Evolutionary conservation across 2,797 vertebrate species (phyloP), one percentile per base, ranked within the genome.

Genomic region (Potorous gilbertii): DNA sequence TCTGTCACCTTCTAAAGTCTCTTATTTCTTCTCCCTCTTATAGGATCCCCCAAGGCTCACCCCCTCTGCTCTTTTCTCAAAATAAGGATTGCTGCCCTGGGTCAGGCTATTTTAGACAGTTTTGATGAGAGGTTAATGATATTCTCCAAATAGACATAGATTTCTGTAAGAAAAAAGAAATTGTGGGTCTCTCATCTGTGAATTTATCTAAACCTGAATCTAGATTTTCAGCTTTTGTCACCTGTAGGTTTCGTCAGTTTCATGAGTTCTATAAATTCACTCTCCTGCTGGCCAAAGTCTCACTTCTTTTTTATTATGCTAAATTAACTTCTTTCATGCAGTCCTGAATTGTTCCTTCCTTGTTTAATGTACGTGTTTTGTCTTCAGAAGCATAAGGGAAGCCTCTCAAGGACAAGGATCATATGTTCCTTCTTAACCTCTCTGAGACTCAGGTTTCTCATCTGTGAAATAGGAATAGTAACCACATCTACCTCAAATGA

Each of bases 51-150:
- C 40, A 52, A 59, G 55, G 89, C 27, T 24, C 18, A 89, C 0
- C 57, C 57, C 93, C 34, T 57, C n/a, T 91, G 89, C 1, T 50
- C 0, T 56, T 27, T 13, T 91, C 46, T 50, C 21, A 56, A 91
- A 90, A 4, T 81, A 56, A 62, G 14, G 46, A 93, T 28, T 91
- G 56, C 24, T 40, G 10, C 5, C 21, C 54, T 14, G 40, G 10
- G 18, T 90, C 57, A 91, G 91, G 59, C 46, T 28, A 92, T 91
- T 95, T 14, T 89, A 95, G 95, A 90, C 24, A 27, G 24, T 46
- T 87, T 50, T 81, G 21, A 14, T 46, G 40, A 50, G 40, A 50
- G 40, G 9, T 28, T 87, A 87, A 87, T 87, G 21, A 50, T 11
- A 50, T 87, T 87, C 21, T 87, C 74, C 40, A 87, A 28, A 87